phyloP scores from a whole-genome alignment of 1,140 invertebrate species.

The Megalopta genalis region DNA sequence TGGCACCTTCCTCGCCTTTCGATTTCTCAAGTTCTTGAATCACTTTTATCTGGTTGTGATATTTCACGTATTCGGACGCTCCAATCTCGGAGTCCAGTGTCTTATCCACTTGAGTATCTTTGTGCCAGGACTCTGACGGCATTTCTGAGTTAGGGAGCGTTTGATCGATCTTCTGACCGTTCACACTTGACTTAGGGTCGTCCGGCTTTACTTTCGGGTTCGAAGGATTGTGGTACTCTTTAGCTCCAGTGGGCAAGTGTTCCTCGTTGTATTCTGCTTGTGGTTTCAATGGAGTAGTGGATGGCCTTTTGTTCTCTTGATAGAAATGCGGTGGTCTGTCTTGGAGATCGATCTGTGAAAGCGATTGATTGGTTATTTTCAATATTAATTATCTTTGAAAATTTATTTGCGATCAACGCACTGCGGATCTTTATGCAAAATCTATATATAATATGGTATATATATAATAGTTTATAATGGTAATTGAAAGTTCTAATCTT shows the following conservation, averaged over 20 bases:
- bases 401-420: too few species aligned
- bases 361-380: not conserved
- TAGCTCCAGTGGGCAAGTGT: conserved; percentile 65
- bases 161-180: conserved; percentile 15
- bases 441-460: too few species aligned
- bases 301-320: conserved; percentile 34
- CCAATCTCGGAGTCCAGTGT: conserved; percentile 69
- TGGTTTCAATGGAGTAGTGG: conserved; percentile 15
- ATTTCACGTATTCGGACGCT: conserved; percentile 72
- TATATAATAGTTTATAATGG: too few species aligned
- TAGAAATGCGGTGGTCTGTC: conserved; percentile 51
- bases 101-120: conserved; percentile 54
- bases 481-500: too few species aligned
- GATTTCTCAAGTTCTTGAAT: not conserved
- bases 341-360: conserved; percentile 46
- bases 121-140: conserved; percentile 54
- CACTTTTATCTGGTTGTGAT: conserved; percentile 34
- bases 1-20: not conserved
- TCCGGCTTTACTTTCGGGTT: conserved; percentile 58
- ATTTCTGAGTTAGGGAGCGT: conserved; percentile 40
- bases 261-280: conserved; percentile 54
- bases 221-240: conserved; percentile 72
- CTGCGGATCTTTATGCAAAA: too few species aligned
- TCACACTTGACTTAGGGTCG: conserved; percentile 13
- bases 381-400: too few species aligned